A percentile compares a stretch with the other conserved stretches of the same genome.
Evolutionary conservation across 2,888 invertebrate genomes (phyloP).

Genomic region (Ormyrus rosae): DNA sequence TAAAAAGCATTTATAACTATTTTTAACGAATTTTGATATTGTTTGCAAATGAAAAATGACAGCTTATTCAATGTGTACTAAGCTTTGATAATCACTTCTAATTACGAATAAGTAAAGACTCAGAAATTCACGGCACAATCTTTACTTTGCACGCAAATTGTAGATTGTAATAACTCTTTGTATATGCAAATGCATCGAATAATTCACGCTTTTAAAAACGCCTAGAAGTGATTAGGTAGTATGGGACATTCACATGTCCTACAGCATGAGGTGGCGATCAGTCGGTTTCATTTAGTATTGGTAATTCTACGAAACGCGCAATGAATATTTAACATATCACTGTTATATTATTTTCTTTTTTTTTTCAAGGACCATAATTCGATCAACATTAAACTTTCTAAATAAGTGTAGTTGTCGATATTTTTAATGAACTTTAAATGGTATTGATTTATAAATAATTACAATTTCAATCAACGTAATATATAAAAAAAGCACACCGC

Average conservation of each 20-base stretch:
- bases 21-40: constrained; percentile 2
- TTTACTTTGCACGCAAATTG: constrained; percentile 7
- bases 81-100: not conserved
- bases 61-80: not conserved
- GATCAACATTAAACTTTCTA: too few relatives aligned
- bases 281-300: not conserved
- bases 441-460: too few relatives aligned
- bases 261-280: not conserved
- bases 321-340: not conserved
- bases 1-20: not conserved
- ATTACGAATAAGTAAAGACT: not conserved
- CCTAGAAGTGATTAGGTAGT: not conserved
- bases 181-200: constrained; percentile 25
- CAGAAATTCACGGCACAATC: not conserved
- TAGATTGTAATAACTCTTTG: constrained; percentile 6
- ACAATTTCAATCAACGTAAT: too few relatives aligned
- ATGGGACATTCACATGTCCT: not conserved
- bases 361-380: not conserved
- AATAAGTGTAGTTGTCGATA: too few relatives aligned
- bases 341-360: not conserved
- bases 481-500: too few relatives aligned
- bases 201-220: constrained; percentile 32
- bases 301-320: not conserved
- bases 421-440: too few relatives aligned
- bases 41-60: not conserved